Evolutionary conservation across 2,888 invertebrate genomes (phyloP).

Genomic region (Tipula confusa): DNA sequence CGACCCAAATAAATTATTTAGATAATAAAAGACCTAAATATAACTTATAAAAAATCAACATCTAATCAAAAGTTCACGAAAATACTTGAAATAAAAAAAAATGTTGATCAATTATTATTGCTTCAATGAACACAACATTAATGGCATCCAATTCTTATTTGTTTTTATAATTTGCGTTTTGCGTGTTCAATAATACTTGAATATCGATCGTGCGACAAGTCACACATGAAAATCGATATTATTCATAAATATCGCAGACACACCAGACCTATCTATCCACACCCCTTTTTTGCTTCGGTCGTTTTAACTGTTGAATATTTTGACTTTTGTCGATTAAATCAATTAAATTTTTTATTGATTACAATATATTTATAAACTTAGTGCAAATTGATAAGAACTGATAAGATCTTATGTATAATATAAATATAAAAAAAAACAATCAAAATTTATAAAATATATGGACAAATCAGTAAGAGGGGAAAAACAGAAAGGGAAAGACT

Average conservation of each 20-base stretch:
- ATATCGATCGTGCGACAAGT: not conserved
- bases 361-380: not conserved
- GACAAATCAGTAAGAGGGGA: not conserved
- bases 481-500: not conserved
- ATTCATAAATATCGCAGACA: not conserved
- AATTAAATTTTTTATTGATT: not conserved
- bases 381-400: not conserved
- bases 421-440: not conserved
- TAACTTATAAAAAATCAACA: not conserved
- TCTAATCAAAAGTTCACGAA: not conserved
- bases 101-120: not conserved
- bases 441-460: not conserved
- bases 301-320: not conserved
- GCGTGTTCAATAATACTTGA: not conserved
- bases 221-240: not conserved
- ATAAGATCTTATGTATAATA: not conserved
- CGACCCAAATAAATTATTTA: not conserved
- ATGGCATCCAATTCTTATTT: not conserved
- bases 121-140: not conserved
- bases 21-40: not conserved
- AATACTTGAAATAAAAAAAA: not conserved
- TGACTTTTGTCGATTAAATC: not conserved
- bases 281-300: not conserved
- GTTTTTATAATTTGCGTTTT: not conserved
- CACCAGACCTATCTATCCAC: not conserved